Base-by-base conservation (phyloP, 2,888 invertebrate species). In the Lycophotia porphyrea region DNA sequence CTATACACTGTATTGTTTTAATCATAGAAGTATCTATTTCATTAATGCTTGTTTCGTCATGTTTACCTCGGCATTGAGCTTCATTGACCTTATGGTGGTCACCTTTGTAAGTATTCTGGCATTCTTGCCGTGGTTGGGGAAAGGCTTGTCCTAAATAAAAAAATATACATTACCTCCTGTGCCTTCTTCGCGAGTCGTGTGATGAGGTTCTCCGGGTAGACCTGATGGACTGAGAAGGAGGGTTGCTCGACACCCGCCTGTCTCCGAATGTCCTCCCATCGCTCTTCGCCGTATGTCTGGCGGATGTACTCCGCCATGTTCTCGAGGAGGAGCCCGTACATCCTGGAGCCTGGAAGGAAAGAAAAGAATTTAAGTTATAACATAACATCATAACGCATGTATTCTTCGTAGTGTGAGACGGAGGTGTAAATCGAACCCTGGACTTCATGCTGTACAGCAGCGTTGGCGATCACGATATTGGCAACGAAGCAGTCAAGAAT, bases 251-350 rank as follows among this genome's bases (percentile, higher is more conserved):
- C 98, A n/a, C 98, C 97, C 0, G 99, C 98, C 89, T 98, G 98
- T 76, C 98, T 95, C 75, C 99, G 96, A 81, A 99, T 98, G 92
- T 98, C 98, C 89, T 99, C 98, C 99, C 99, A 99, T 89, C 98
- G 97, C 75, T 98, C 98, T 92, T 99, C 99, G 1, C 99, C 99
- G 95, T 99, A 99, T n/a, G 98, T 98, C 90, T 98, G 97, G 80
- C 98, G 98, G 91, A 99, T 98, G 96, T 98, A 99, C 94, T 99
- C 99, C 88, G 98, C 98, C 96, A 99, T 97, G 92, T 99, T 99
- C 94, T 99, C 99, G 90, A 99, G 96, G 61, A 99, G 97, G 84
- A 99, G 97, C 52, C 99, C 99, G 97, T 99, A 99, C 99, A 99
- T 99, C 80, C 75, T 95, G 92, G 74, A 78, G 84, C 76, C 93